phyloP scores from a whole-genome alignment of 1,140 invertebrate species.

The Aphaenogaster rudis region DNA sequence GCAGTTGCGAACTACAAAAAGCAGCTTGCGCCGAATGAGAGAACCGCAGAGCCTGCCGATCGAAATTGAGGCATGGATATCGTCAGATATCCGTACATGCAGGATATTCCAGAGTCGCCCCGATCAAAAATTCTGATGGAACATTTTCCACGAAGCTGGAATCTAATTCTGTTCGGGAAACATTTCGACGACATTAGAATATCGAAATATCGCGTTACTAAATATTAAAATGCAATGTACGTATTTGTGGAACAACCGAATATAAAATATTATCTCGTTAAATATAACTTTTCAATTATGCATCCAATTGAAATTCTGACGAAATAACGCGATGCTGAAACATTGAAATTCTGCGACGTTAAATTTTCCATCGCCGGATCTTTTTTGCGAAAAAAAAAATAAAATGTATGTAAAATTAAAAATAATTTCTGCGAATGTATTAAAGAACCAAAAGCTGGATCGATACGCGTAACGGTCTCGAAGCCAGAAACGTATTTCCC shows the following conservation, averaged over 20 bases:
- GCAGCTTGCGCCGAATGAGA: not conserved
- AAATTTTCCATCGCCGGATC: not conserved
- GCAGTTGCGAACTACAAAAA: slow-evolving; percentile 2
- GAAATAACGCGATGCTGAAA: not conserved
- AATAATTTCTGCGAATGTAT: not conserved
- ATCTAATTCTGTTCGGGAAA: not conserved
- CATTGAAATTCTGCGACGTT: not conserved
- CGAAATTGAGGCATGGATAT: not conserved
- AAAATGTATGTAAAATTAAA: slow-evolving; percentile 19
- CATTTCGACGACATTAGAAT: not conserved
- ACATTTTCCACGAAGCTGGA: not conserved
- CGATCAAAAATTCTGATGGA: not conserved
- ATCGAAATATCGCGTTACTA: not conserved
- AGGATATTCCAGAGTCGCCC: not conserved
- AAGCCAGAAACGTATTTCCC: not conserved
- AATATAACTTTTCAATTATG: not conserved
- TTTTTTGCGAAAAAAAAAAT: not conserved
- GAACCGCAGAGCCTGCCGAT: not conserved
- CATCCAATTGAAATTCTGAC: slow-evolving; percentile 14
- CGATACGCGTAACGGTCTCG: not conserved
- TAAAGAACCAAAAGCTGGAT: not conserved
- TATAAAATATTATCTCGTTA: slow-evolving; percentile 4
- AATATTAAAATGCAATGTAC: not conserved
- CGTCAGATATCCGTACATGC: not conserved
- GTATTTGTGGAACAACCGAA: not conserved